Evolutionary conservation across 2,797 vertebrate species (phyloP), one percentile per base, ranked within the genome.

Genomic region (Microctenopoma lineatum): DNA sequence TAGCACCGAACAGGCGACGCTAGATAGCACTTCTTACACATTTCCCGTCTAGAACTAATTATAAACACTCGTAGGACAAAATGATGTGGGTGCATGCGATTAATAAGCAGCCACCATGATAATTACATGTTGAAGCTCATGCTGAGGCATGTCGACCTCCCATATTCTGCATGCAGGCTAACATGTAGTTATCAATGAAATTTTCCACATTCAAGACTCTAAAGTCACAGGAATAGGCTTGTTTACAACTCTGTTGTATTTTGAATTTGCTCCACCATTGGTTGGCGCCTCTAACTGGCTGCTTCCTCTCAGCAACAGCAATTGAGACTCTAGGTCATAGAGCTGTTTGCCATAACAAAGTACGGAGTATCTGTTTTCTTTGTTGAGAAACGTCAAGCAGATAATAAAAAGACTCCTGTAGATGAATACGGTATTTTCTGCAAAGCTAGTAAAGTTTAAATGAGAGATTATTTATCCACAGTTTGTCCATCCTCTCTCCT

Each of bases 21-120:
- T 48, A 77, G 60, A 77, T 66, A 79, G 83, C 72, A 11, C 64
- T 53, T 16, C n/a, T 73, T 50, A 76, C 73, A 70, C 73, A 61
- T 58, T 77, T 66, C 65, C 70, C 59, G 72, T 78, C 75, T 39
- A 36, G 5, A 21, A 26, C 78, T 80, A 84, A 76, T 80, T 82
- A 75, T 80, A 80, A 57, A 78, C 45, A 59, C 64, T 46, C 29
- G 2, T 44, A 55, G 39, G 58, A 25, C 21, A 46, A 53, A 64
- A 27, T 15, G 34, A 9, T 72, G 9, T 66, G 47, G 3, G 46
- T 45, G 38, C 50, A 39, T 44, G 46, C 16, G 41, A 46, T 53
- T 52, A 34, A 59, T 42, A 27, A 48, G 59, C 59, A 78, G 57
- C 59, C 38, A 13, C 32, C 38, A n/a, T 7, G 8, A 2, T 11